A percentile compares a stretch with the other conserved stretches of the same genome.
phyloP scores from a whole-genome alignment of 2,888 invertebrate genomes.

The Eledone cirrhosa region DNA sequence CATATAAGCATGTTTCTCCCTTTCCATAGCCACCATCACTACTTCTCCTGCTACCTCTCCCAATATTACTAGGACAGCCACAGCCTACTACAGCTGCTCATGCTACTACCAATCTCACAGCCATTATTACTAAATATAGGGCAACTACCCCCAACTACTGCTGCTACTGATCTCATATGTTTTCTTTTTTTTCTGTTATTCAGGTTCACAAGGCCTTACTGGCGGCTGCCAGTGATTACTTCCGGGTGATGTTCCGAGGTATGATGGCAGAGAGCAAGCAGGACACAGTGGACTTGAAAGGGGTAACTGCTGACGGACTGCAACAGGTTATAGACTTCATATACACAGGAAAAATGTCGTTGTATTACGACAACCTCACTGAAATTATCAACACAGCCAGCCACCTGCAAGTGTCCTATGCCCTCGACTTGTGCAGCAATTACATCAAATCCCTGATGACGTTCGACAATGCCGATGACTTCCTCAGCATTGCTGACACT shows the following conservation, averaged over 20 bases:
- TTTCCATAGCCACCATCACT: too few species aligned
- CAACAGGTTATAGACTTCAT: slow-evolving; percentile 63
- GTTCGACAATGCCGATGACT: slow-evolving; percentile 63
- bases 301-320: slow-evolving; percentile 52
- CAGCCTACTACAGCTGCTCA: too few species aligned
- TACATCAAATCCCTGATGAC: slow-evolving; percentile 63
- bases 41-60: too few species aligned
- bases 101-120: too few species aligned
- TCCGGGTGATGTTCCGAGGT: slow-evolving; percentile 65
- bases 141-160: not conserved
- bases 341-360: slow-evolving; percentile 61
- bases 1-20: too few species aligned
- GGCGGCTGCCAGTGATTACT: slow-evolving; percentile 65
- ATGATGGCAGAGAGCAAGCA: slow-evolving; percentile 64
- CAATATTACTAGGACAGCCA: too few species aligned
- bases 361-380: slow-evolving; percentile 60
- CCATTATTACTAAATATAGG: not conserved
- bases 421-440: slow-evolving; percentile 63
- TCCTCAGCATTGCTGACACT: slow-evolving; percentile 62
- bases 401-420: slow-evolving; percentile 62
- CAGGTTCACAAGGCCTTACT: slow-evolving; percentile 65
- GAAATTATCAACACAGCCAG: slow-evolving; percentile 64
- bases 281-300: slow-evolving; percentile 63
- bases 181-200: not conserved
- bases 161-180: not conserved